Evolutionary conservation across 2,113 vertebrate genomes (phyloP).

Genomic region (Limanda limanda): DNA sequence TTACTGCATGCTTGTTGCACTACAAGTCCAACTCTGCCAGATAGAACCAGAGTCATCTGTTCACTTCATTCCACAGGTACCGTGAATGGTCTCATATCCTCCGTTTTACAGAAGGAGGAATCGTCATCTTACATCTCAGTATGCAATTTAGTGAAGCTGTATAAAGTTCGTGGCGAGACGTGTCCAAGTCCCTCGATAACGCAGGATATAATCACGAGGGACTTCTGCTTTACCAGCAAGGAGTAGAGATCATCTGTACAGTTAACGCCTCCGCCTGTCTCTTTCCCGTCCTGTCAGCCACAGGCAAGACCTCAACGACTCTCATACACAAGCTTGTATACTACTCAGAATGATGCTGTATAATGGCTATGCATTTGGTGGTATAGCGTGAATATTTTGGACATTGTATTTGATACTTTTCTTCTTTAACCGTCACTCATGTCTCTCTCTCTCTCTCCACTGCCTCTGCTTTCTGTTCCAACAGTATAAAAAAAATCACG

Average conservation of each 20-base stretch:
- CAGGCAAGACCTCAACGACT: constrained; percentile 31
- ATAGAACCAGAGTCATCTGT: not conserved
- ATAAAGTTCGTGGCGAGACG: constrained; percentile 13
- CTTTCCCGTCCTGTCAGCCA: constrained; percentile 43
- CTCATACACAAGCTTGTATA: constrained; percentile 64
- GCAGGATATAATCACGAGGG: constrained; percentile 26
- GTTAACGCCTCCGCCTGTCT: constrained; percentile 63
- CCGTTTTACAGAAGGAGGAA: constrained; percentile 24
- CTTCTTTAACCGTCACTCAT: constrained; percentile 58
- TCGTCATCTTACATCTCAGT: constrained; percentile 24
- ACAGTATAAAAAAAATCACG: constrained; percentile 39
- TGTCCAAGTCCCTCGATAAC: constrained; percentile 22
- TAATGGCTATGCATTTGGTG: constrained; percentile 73
- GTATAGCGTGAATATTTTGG: constrained; percentile 69
- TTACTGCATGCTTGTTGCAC: constrained; percentile 66
- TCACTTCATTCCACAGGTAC: constrained; percentile 4
- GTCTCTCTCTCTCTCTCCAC: constrained; percentile 32
- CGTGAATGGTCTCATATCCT: not conserved
- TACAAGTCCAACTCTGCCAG: constrained; percentile 9
- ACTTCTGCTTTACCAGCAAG: constrained; percentile 27
- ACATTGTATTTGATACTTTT: constrained; percentile 73
- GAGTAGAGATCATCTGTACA: constrained; percentile 56
- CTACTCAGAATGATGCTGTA: constrained; percentile 66
- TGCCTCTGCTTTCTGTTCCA: constrained; percentile 69
- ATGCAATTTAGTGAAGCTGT: constrained; percentile 44